phyloP scores from a whole-genome alignment of 2,797 vertebrate genomes.

The Lindbergichthys nudifrons region DNA sequence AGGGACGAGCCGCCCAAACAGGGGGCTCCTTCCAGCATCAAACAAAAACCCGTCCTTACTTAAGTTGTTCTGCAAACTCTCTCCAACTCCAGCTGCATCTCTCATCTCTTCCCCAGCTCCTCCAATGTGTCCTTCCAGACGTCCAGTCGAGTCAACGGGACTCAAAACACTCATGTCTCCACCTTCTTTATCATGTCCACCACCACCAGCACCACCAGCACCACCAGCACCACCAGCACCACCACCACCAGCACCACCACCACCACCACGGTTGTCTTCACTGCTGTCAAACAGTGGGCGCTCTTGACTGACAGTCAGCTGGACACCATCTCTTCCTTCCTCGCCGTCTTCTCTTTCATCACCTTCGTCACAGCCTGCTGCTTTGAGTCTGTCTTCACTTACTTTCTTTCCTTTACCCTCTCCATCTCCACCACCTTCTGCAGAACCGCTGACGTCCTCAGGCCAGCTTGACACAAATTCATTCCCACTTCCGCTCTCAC shows the following conservation, averaged over 20 bases:
- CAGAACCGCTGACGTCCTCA: constrained; percentile 61
- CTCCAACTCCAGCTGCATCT: constrained; percentile 1
- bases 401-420: not conserved
- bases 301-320: not conserved
- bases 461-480: constrained; percentile 24
- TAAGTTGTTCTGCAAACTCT: constrained; percentile 25
- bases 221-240: not conserved
- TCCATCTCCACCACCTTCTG: constrained; percentile 28
- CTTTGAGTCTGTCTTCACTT: constrained; percentile 1
- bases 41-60: constrained; percentile 33
- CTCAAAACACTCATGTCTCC: not conserved
- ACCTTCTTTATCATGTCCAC: not conserved
- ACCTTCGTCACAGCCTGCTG: not conserved
- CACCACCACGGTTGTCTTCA: not conserved
- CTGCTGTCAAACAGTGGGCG: constrained; percentile 2
- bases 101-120: not conserved
- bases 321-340: not conserved
- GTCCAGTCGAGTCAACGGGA: not conserved
- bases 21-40: constrained; percentile 17
- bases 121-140: not conserved
- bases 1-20: constrained; percentile 38
- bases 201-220: not conserved
- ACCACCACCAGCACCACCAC: not conserved
- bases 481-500: constrained; percentile 28
- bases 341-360: not conserved